A percentile compares a stretch with the other conserved stretches of the same genome.
phyloP scores from a whole-genome alignment of 2,888 invertebrate species.

The Diogma glabrata region DNA sequence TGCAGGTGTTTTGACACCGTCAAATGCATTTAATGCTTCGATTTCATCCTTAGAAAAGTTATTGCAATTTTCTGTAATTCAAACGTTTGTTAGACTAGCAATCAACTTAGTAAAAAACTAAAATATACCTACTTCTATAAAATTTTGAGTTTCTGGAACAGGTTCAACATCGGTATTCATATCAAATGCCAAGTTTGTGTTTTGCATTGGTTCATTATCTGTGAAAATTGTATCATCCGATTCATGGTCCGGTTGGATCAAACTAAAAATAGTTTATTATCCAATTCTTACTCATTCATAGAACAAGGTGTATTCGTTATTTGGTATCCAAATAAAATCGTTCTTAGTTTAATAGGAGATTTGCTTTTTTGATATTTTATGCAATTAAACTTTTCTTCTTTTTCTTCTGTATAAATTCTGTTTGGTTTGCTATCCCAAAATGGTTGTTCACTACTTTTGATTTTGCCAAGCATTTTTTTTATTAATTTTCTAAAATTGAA shows the following conservation, averaged over 20 bases:
- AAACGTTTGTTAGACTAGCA: neutral
- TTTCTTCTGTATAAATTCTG: constrained; percentile 18
- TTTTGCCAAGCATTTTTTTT: constrained; percentile 81
- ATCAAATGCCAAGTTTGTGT: constrained; percentile 51
- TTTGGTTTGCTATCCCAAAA: constrained; percentile 27
- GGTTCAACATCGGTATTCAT: constrained; percentile 52
- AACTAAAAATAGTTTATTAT: neutral
- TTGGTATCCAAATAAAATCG: constrained; percentile 29
- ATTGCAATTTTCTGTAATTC: constrained; percentile 29
- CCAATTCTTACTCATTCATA: constrained; percentile 20
- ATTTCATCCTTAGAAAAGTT: constrained; percentile 35
- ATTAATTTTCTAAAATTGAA: constrained; percentile 61
- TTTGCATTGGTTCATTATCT: constrained; percentile 27
- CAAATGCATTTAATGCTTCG: constrained; percentile 30
- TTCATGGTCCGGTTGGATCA: neutral
- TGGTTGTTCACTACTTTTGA: constrained; percentile 36
- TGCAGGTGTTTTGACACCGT: constrained; percentile 31
- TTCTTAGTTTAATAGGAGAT: constrained; percentile 22
- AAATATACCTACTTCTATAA: too few species aligned
- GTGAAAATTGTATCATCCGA: neutral
- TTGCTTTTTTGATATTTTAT: constrained; percentile 17
- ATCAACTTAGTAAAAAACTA: too few species aligned
- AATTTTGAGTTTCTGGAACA: constrained; percentile 34
- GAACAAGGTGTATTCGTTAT: constrained; percentile 31
- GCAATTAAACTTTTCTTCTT: constrained; percentile 13